Conservation (phyloP, 2,113 vertebrate species). For the Trochalopteron elliotii region DNA sequence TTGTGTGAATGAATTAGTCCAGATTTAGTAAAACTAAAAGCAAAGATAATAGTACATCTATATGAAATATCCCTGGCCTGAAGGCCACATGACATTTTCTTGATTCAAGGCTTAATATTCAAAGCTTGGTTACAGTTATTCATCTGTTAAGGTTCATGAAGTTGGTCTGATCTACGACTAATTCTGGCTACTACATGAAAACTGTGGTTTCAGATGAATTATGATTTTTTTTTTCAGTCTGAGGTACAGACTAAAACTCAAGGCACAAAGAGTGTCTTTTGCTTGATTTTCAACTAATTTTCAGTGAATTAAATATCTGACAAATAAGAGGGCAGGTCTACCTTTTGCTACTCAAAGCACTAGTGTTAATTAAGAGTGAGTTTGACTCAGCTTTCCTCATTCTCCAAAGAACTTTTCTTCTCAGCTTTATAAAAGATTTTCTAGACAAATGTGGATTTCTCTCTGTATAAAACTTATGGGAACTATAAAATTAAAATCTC, state of each 20-base stretch:
- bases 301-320: neutral
- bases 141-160: neutral
- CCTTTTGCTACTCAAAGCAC: neutral
- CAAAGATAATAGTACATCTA: neutral
- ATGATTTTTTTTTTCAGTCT: neutral
- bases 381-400: neutral
- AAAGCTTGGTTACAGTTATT: neutral
- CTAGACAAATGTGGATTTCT: neutral
- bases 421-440: neutral
- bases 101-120: slow-evolving; percentile 5
- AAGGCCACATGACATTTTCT: neutral
- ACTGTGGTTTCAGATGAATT: neutral
- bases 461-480: neutral
- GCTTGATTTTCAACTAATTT: neutral
- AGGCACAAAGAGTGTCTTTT: neutral
- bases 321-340: neutral
- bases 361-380: neutral
- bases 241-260: neutral
- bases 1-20: neutral
- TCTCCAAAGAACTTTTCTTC: neutral
- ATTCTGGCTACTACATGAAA: neutral
- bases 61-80: neutral
- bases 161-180: neutral
- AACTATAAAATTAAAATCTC: neutral
- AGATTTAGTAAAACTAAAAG: neutral